Percentiles rank a stretch among this genome's conserved stretches.
Evolutionary conservation across 2,888 invertebrate genomes (phyloP).

Genomic region (Trissoscelio sp.): DNA sequence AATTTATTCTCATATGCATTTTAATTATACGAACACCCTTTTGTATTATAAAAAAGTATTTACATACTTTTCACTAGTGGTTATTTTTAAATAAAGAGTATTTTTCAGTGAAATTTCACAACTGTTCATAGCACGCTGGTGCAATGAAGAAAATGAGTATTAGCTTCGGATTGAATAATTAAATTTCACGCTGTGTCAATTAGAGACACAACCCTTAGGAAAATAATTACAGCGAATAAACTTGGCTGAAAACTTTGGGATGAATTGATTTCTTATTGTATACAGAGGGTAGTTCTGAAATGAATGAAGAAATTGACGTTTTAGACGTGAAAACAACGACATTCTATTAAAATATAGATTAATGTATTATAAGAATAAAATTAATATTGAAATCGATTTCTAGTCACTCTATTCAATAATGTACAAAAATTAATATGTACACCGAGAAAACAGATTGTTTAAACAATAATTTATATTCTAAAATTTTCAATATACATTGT

Average conservation of each 20-base stretch:
- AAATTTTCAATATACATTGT: too few relatives aligned
- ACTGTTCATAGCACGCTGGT: background rate
- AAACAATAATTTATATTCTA: too few relatives aligned
- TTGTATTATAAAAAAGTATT: too few relatives aligned
- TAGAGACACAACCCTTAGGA: background rate
- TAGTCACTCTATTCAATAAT: too few relatives aligned
- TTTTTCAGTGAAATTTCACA: background rate
- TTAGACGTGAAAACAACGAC: background rate
- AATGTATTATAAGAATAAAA: too few relatives aligned
- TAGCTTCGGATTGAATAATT: background rate
- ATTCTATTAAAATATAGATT: background rate
- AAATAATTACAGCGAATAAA: constrained; percentile 10
- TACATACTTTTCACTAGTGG: too few relatives aligned
- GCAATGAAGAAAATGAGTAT: background rate
- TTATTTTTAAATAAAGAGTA: too few relatives aligned
- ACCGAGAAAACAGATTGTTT: too few relatives aligned
- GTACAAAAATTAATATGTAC: too few relatives aligned
- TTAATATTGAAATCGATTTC: too few relatives aligned
- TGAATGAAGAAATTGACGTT: background rate
- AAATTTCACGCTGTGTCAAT: background rate
- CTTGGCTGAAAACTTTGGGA: background rate
- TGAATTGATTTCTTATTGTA: constrained; percentile 1
- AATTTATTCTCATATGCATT: too few relatives aligned
- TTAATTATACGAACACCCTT: too few relatives aligned
- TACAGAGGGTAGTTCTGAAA: background rate